Evolutionary conservation across 2,888 invertebrate species (phyloP).

Genomic region (Hydrotaea cyrtoneurina): DNA sequence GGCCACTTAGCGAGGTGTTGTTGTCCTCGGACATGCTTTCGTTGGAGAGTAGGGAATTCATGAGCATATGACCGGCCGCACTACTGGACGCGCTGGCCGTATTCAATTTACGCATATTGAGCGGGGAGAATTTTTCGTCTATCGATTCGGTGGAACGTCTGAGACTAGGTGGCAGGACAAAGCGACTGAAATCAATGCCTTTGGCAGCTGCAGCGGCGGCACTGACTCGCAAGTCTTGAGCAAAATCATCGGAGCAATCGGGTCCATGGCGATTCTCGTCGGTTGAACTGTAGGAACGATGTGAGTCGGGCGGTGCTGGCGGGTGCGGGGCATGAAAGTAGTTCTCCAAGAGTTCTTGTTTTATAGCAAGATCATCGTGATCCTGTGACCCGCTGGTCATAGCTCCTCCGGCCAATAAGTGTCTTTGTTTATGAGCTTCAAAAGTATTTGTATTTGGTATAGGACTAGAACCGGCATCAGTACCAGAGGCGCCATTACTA

Average conservation of each 20-base stretch:
- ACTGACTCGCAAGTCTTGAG: conserved; percentile 78
- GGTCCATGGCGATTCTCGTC: conserved; percentile 75
- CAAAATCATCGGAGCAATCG: conserved; percentile 75
- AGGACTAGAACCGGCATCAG: conserved; percentile 75
- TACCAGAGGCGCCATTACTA: conserved; percentile 58
- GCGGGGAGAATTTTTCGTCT: conserved; percentile 73
- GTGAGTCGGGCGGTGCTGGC: conserved; percentile 76
- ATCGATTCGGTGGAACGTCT: conserved; percentile 71
- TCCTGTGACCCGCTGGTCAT: conserved; percentile 68
- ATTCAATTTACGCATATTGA: conserved; percentile 76
- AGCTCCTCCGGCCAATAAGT: conserved; percentile 68
- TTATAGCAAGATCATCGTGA: conserved; percentile 76
- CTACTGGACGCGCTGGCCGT: conserved; percentile 65
- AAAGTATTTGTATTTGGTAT: conserved; percentile 76
- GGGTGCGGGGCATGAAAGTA: conserved; percentile 76
- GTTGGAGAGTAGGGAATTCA: conserved; percentile 74
- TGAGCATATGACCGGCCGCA: conserved; percentile 76
- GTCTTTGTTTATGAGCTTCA: conserved; percentile 76
- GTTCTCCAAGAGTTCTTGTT: conserved; percentile 77
- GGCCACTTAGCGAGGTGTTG: conserved; percentile 69
- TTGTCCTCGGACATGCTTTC: conserved; percentile 76
- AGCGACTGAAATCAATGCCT: conserved; percentile 74
- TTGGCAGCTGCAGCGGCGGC: conserved; percentile 73
- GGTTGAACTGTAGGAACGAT: conserved; percentile 78
- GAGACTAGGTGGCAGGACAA: conserved; percentile 74